These are phyloP conservation scores for Micrasema minimum DNA, from an alignment of 1,140 invertebrate genomes.

Conservation along the genomic window DNA sequence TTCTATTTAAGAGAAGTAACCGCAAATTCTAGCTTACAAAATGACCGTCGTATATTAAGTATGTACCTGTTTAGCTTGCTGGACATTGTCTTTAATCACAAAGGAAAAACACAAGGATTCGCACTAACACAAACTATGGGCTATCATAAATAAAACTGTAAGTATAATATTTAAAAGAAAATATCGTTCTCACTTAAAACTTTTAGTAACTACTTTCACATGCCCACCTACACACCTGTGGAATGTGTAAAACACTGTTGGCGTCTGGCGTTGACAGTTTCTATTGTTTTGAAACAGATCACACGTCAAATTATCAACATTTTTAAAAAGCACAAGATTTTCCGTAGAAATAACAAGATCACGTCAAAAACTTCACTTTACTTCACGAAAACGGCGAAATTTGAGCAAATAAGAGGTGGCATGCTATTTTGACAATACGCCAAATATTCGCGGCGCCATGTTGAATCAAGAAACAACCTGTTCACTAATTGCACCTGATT, in stretches of 20 bases:
- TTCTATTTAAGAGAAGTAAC: slow-evolving; percentile 24
- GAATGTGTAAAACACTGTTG: slow-evolving; percentile 36
- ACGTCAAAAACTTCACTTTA: slow-evolving; percentile 18
- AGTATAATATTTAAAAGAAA: slow-evolving; percentile 13
- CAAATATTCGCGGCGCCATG: slow-evolving; percentile 37
- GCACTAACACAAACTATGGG: slow-evolving; percentile 23
- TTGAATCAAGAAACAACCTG: slow-evolving; percentile 28
- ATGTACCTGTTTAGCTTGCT: slow-evolving; percentile 9
- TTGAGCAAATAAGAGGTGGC: slow-evolving; percentile 37
- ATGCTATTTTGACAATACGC: slow-evolving; percentile 45
- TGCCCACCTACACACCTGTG: slow-evolving; percentile 41
- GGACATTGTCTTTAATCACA: slow-evolving; percentile 2
- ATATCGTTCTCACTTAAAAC: slow-evolving; percentile 28
- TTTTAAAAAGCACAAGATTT: slow-evolving; percentile 9
- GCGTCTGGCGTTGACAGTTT: slow-evolving; percentile 44
- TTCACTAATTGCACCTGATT: slow-evolving; percentile 24
- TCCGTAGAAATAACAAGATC: not conserved
- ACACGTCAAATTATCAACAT: not conserved
- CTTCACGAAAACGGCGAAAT: not conserved
- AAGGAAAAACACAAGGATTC: slow-evolving; percentile 14
- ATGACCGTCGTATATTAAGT: slow-evolving; percentile 5
- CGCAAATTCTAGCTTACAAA: slow-evolving; percentile 15
- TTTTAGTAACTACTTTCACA: slow-evolving; percentile 39
- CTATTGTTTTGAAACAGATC: slow-evolving; percentile 21
- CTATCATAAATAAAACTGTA: slow-evolving; percentile 19